These are phyloP conservation scores for Tachysurus fulvidraco DNA, from an alignment of 2,113 vertebrate genomes.

Conservation along the genomic window DNA sequence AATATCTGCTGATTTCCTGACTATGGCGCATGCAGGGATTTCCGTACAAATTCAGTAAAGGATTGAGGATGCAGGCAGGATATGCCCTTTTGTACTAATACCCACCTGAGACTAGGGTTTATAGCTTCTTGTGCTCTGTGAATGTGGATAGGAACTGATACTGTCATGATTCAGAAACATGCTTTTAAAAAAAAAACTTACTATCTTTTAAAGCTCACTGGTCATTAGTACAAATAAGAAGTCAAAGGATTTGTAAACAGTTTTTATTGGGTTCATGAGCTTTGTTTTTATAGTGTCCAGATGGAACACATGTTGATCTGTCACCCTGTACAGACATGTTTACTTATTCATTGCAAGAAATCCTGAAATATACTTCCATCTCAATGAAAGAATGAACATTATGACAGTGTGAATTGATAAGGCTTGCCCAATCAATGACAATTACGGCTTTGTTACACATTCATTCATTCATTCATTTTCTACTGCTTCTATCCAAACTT, in stretches of 20 bases:
- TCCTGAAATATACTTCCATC: background rate
- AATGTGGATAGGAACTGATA: background rate
- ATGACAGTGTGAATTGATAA: background rate
- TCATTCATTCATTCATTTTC: no score
- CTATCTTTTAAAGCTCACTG: background rate
- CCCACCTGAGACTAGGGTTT: constrained; percentile 4
- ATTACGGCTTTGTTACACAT: background rate
- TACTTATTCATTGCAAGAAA: background rate
- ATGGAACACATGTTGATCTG: background rate
- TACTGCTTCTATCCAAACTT: no score
- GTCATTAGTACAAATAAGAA: background rate
- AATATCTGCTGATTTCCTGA: constrained; percentile 37
- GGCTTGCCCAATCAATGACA: background rate
- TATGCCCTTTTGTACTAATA: constrained; percentile 2
- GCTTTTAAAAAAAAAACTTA: background rate
- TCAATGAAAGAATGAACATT: background rate
- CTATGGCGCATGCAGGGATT: background rate
- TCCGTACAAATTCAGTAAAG: constrained; percentile 9
- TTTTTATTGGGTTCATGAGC: background rate
- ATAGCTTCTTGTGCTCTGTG: background rate
- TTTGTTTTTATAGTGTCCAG: background rate
- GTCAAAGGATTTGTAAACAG: background rate
- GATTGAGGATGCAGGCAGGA: constrained; percentile 10
- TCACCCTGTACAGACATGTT: background rate
- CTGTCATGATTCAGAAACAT: constrained; percentile 5